Percentiles rank a stretch among this genome's conserved stretches.
phyloP scores from a whole-genome alignment of 53 echinoderm and acorn worm genomes.

The Stichopus horrens region DNA sequence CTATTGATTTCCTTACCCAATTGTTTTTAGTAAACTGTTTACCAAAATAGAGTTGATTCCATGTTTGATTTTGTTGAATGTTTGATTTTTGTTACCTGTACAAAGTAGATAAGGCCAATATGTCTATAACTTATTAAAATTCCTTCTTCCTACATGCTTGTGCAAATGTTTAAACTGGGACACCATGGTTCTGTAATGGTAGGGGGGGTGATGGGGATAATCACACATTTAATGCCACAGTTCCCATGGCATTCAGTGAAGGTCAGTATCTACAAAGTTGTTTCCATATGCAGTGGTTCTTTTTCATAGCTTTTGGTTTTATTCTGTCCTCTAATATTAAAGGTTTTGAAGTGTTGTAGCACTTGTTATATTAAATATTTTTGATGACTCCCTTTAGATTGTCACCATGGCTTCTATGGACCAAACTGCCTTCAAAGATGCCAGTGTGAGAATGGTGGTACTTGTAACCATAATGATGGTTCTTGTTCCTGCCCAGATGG shows the following conservation, averaged over 20 bases:
- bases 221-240: too few relatives aligned
- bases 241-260: background rate
- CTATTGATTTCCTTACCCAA: too few relatives aligned
- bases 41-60: too few relatives aligned
- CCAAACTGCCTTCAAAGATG: slow-evolving; percentile 85
- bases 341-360: background rate
- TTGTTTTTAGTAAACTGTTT: too few relatives aligned
- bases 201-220: too few relatives aligned
- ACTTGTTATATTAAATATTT: background rate
- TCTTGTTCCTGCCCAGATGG: slow-evolving; percentile 80
- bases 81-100: too few relatives aligned
- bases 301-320: background rate
- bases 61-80: too few relatives aligned
- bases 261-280: background rate
- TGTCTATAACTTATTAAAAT: too few relatives aligned
- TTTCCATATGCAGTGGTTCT: background rate
- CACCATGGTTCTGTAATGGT: too few relatives aligned
- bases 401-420: slow-evolving; percentile 72
- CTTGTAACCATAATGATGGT: slow-evolving; percentile 83
- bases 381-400: slow-evolving; percentile 54
- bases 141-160: too few relatives aligned
- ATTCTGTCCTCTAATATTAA: background rate
- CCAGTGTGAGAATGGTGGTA: slow-evolving; percentile 75
- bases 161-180: too few relatives aligned
- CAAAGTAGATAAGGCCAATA: too few relatives aligned